Conservation (phyloP, 2,888 invertebrate species). For the Aporophyla nigra region DNA sequence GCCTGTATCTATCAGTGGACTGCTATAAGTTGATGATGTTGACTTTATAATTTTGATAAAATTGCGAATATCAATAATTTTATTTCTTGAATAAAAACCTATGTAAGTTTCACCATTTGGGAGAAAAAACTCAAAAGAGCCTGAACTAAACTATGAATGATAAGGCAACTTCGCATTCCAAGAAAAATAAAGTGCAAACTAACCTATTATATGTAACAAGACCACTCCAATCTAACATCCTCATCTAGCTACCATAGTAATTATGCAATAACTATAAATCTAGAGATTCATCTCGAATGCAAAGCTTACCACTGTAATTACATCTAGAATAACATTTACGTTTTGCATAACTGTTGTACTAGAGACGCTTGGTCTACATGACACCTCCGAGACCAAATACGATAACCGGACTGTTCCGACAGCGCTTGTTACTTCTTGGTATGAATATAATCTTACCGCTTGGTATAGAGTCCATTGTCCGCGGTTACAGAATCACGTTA, state of each 20-base stretch:
- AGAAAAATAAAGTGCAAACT: neutral
- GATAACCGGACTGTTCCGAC: neutral
- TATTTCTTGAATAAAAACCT: neutral
- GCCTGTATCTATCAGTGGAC: neutral
- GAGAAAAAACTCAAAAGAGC: neutral
- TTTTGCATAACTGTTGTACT: slow-evolving; percentile 35
- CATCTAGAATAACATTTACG: slow-evolving; percentile 40
- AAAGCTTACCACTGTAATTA: slow-evolving; percentile 43
- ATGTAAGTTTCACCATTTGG: neutral
- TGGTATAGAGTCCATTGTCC: neutral
- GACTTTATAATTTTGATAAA: neutral
- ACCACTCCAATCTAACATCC: slow-evolving; percentile 1
- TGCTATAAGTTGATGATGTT: neutral
- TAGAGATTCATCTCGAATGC: slow-evolving; percentile 40
- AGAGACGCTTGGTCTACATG: slow-evolving; percentile 10
- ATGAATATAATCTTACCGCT: too few species aligned
- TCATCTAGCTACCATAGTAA: slow-evolving; percentile 15
- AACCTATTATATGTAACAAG: neutral
- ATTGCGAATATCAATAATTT: neutral
- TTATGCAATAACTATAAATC: slow-evolving; percentile 56
- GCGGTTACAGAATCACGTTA: neutral
- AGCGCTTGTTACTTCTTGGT: neutral
- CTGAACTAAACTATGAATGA: neutral
- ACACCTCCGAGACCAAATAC: slow-evolving; percentile 26
- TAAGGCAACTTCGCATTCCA: neutral